A percentile compares a stretch with the other conserved stretches of the same genome.
phyloP scores from a whole-genome alignment of 2,797 vertebrate genomes.

The Gouania willdenowi region DNA sequence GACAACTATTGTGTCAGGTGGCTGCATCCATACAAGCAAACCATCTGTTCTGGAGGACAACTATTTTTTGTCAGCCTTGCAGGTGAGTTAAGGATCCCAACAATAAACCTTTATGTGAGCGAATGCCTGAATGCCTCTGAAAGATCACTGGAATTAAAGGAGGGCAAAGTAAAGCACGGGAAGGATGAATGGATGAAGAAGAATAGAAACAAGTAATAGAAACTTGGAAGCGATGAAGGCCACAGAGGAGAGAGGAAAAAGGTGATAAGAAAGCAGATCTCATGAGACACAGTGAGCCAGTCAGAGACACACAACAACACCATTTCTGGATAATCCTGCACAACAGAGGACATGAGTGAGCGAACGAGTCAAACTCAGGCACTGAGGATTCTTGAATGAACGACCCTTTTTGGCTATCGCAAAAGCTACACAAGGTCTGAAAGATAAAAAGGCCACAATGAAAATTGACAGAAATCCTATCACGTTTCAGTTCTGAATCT shows the following conservation, averaged over 20 bases:
- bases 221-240: conserved; percentile 35
- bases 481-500: too few species aligned
- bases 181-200: conserved; percentile 25
- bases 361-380: too few species aligned
- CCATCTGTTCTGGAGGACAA: conserved; percentile 2
- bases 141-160: conserved; percentile 9
- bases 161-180: conserved; percentile 2
- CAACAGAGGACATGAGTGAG: too few species aligned
- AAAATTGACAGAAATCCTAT: too few species aligned
- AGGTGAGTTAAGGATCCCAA: not conserved
- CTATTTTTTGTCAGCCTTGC: conserved; percentile 26
- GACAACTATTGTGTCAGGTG: conserved; percentile 13
- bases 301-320: too few species aligned
- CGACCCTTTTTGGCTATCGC: too few species aligned
- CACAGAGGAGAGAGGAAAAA: not conserved
- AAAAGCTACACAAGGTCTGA: too few species aligned
- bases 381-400: too few species aligned
- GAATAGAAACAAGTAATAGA: conserved; percentile 27
- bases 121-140: conserved; percentile 6
- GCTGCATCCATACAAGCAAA: not conserved
- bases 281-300: conserved; percentile 31
- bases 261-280: conserved; percentile 11
- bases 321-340: too few species aligned
- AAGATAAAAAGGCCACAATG: too few species aligned
- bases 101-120: too few species aligned